Conservation (phyloP, 35 echinoderm and acorn worm genomes). For the Lytechinus variegatus region DNA sequence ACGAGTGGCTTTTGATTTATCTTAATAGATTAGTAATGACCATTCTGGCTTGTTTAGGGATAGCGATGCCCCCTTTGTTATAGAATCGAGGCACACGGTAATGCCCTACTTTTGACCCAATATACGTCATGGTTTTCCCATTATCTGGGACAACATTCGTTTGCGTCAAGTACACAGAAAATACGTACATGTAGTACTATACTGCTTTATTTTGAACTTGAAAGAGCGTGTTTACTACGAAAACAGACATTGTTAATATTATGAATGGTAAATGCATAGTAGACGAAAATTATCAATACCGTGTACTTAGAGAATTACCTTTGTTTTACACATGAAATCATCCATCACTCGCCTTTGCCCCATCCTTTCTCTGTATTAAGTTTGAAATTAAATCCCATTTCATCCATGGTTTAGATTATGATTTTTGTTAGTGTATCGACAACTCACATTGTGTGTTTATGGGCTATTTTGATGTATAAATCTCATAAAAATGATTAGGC, state of each 20-base stretch:
- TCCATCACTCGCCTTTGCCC: too few relatives aligned
- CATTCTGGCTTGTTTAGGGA: neutral
- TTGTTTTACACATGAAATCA: neutral
- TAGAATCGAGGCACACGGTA: neutral
- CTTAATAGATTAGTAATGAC: neutral
- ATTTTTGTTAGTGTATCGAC: too few relatives aligned
- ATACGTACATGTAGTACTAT: neutral
- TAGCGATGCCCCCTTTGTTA: neutral
- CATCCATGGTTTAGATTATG: too few relatives aligned
- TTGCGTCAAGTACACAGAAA: neutral
- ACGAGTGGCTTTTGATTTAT: neutral
- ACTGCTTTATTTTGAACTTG: neutral
- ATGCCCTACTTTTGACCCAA: neutral
- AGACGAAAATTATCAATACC: too few relatives aligned
- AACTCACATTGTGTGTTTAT: too few relatives aligned
- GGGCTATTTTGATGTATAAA: too few relatives aligned
- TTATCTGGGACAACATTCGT: neutral
- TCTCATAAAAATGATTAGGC: neutral
- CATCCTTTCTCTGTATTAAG: neutral
- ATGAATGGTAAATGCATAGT: too few relatives aligned
- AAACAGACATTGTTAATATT: neutral
- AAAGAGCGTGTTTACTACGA: neutral
- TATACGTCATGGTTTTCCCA: neutral
- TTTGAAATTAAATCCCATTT: neutral
- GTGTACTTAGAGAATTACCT: neutral